These are phyloP conservation scores for Pasiphila rectangulata DNA, from an alignment of 2,888 invertebrate species.

Conservation along the genomic window DNA sequence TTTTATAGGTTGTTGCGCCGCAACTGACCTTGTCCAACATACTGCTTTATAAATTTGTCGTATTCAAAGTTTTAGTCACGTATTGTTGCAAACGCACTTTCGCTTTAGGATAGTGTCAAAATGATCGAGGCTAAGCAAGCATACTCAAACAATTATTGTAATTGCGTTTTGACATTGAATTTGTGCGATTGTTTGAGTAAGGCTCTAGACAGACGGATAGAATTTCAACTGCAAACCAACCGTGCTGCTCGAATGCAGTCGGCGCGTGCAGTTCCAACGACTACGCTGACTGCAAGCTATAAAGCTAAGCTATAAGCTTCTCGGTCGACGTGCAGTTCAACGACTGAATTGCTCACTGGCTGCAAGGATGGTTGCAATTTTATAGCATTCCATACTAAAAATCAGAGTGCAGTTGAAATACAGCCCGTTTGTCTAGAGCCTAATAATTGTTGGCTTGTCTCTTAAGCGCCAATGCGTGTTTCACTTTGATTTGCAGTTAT, in stretches of 20 bases:
- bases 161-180: slow-evolving; percentile 52
- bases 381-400: too few species aligned
- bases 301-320: too few species aligned
- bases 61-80: slow-evolving; percentile 54
- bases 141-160: slow-evolving; percentile 24
- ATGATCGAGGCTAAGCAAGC: slow-evolving; percentile 48
- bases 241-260: too few species aligned
- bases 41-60: slow-evolving; percentile 41
- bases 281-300: too few species aligned
- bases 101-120: slow-evolving; percentile 47
- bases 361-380: too few species aligned
- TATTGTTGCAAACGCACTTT: slow-evolving; percentile 56
- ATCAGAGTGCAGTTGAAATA: too few species aligned
- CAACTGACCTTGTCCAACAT: slow-evolving; percentile 57
- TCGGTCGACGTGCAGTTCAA: too few species aligned
- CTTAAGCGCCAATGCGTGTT: background rate
- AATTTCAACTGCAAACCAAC: too few species aligned
- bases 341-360: too few species aligned
- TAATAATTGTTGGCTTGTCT: slow-evolving; percentile 19
- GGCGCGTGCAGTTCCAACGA: too few species aligned
- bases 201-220: too few species aligned
- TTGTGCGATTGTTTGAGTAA: slow-evolving; percentile 29
- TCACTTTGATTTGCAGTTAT: background rate
- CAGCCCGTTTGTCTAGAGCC: too few species aligned
- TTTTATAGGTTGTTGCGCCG: slow-evolving; percentile 42